phyloP scores from a whole-genome alignment of 2,113 vertebrate species.

The Eudyptes chrysolophus region DNA sequence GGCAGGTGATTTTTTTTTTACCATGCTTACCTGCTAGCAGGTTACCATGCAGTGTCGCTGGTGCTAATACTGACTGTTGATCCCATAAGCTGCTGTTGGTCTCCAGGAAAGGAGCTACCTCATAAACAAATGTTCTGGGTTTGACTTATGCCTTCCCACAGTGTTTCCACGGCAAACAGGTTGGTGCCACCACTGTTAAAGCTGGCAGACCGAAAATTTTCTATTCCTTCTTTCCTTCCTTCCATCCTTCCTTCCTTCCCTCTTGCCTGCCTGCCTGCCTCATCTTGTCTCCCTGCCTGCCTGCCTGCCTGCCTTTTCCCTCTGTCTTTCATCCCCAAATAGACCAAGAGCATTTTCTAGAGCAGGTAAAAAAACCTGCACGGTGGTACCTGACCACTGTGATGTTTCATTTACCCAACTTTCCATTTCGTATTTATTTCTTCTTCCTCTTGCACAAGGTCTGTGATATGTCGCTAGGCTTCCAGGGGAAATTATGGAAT shows the following conservation, averaged over 20 bases:
- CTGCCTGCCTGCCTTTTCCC: background rate
- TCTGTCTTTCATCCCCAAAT: background rate
- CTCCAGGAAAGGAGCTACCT: background rate
- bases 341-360: background rate
- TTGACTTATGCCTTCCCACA: background rate
- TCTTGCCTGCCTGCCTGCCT: background rate
- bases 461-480: background rate
- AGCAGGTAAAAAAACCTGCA: background rate
- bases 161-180: background rate
- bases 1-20: background rate
- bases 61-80: background rate
- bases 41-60: background rate
- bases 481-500: background rate
- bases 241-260: too few relatives aligned
- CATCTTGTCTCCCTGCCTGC: background rate
- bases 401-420: background rate
- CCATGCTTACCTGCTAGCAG: background rate
- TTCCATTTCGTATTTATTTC: background rate
- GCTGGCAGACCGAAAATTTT: background rate
- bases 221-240: background rate
- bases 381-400: background rate
- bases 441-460: background rate
- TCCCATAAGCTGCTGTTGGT: background rate
- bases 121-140: background rate
- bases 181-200: background rate